Evolutionary conservation across 35 echinoderm and acorn worm species (phyloP), one percentile per base, ranked within the genome.

Genomic region (Acanthaster planci): DNA sequence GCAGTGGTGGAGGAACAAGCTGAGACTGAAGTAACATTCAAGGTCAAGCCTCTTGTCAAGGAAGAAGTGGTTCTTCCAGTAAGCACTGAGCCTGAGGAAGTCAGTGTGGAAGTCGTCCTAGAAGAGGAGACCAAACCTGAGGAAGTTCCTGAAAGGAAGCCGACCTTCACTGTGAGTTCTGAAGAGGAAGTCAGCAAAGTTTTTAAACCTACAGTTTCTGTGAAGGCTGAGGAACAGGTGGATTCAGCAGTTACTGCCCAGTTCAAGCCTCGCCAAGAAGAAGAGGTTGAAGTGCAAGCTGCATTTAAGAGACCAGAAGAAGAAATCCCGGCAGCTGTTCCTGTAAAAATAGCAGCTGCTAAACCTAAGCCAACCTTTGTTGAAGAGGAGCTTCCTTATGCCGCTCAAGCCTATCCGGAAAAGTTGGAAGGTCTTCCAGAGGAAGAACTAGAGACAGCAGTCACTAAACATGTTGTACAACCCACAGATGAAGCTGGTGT

Each of bases 121-220:
- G 38, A 36, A 27, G 84, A 86, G 39, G 57, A 67, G 39, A 34
- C 52, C 32, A 53, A 19, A 82, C 42, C 38, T 30, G 84, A 86
- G 76, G 72, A 86, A 52, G 40, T 51, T 38, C 36, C 51, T 53
- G 67, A 86, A 31, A 54, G 10, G 21, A 72, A 86, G 34, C 37
- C 67, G 15, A 32, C 67, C 1, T 52, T 86, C 5, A 51, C 67
- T 32, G 59, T 51, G 35, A 67, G 36, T 42, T 37, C 67, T 40
- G 60, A 76, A 76, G 78, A 51, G 16, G 51, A 83, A 57, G 80
- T 83, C 7, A 81, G 40, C n/a, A 81, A 81, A 52, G 40, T 31
- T 8, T 19, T 52, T 23, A 81, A 81, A 53, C 40, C 39, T 51
- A 26, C 21, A 29, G 79, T 68, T 12, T 68, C 60, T 23, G 60